Conservation (phyloP, 2,888 invertebrate species). For the Latheticus oryzae region DNA sequence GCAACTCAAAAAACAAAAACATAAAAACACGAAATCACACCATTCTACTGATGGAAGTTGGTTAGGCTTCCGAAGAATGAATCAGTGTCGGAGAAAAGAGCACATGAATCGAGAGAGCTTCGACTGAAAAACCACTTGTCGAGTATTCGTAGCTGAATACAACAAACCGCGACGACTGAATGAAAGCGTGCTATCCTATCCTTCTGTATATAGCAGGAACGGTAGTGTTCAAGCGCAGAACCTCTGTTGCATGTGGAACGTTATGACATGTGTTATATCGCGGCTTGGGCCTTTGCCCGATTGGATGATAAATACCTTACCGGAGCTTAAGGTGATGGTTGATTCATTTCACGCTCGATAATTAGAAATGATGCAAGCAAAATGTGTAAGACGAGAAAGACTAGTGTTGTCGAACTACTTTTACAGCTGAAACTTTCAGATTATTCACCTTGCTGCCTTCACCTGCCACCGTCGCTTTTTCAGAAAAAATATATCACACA, state of each 20-base stretch:
- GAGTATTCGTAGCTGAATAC: conserved; percentile 40
- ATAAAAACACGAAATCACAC: conserved; percentile 32
- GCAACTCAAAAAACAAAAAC: conserved; percentile 19
- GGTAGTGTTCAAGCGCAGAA: conserved; percentile 43
- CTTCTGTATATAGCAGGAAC: conserved; percentile 40
- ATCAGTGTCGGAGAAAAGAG: conserved; percentile 11
- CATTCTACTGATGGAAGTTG: conserved; percentile 16
- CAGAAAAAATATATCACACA: too few species aligned
- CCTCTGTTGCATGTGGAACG: conserved; percentile 38
- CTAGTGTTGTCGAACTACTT: background rate
- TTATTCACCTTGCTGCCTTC: conserved; percentile 29
- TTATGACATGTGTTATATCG: conserved; percentile 11
- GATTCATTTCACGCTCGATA: conserved; percentile 33
- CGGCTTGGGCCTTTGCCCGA: conserved; percentile 30
- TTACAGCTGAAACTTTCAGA: conserved; percentile 15
- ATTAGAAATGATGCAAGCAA: conserved; percentile 35
- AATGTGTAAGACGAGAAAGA: conserved; percentile 27
- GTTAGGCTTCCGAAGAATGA: conserved; percentile 5
- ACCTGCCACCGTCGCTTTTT: background rate
- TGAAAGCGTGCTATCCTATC: conserved; percentile 41
- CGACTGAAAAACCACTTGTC: conserved; percentile 43
- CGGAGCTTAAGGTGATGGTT: conserved; percentile 4
- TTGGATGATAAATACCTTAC: conserved; percentile 26
- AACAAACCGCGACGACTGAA: conserved; percentile 47
- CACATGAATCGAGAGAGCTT: conserved; percentile 28